Conservation (phyloP, 2,888 invertebrate genomes). For the Melangyna quadrimaculata region DNA sequence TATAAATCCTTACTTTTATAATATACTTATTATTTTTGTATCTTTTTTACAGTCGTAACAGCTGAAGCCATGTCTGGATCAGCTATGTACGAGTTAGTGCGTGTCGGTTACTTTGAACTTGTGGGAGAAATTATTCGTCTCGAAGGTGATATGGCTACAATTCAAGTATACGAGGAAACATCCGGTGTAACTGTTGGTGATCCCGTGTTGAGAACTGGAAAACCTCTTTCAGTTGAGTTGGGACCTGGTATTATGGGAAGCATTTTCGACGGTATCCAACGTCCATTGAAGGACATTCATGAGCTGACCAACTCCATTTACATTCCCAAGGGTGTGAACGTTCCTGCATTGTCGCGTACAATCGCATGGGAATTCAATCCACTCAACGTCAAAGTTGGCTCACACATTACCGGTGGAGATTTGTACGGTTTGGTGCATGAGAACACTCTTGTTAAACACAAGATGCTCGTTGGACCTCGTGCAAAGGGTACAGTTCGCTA, state of each 20-base stretch:
- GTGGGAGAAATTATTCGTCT: slow-evolving; percentile 99
- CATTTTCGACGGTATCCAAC: slow-evolving; percentile 99
- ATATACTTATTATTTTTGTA: not conserved
- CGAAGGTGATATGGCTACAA: slow-evolving; percentile 99
- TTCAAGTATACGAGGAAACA: slow-evolving; percentile 98
- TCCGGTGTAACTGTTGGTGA: slow-evolving; percentile 99
- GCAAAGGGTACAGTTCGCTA: slow-evolving; percentile 98
- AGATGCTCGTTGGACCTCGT: slow-evolving; percentile 95
- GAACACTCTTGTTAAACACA: slow-evolving; percentile 98
- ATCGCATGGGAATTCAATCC: slow-evolving; percentile 96
- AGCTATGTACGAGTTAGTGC: slow-evolving; percentile 99
- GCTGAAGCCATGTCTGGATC: slow-evolving; percentile 99
- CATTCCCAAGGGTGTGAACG: slow-evolving; percentile 99
- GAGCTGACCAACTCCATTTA: slow-evolving; percentile 97
- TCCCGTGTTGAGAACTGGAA: slow-evolving; percentile 98
- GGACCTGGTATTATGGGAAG: slow-evolving; percentile 99
- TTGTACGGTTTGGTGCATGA: slow-evolving; percentile 97
- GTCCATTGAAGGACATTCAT: slow-evolving; percentile 97
- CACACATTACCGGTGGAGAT: slow-evolving; percentile 99
- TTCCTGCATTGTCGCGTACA: slow-evolving; percentile 92
- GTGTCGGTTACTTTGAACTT: slow-evolving; percentile 98
- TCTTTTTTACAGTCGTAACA: slow-evolving; percentile 90
- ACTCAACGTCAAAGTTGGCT: slow-evolving; percentile 92
- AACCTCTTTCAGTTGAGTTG: slow-evolving; percentile 98
- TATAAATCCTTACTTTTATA: not conserved